Conservation (phyloP, 2,113 vertebrate genomes). For the Sterna hirundo region DNA sequence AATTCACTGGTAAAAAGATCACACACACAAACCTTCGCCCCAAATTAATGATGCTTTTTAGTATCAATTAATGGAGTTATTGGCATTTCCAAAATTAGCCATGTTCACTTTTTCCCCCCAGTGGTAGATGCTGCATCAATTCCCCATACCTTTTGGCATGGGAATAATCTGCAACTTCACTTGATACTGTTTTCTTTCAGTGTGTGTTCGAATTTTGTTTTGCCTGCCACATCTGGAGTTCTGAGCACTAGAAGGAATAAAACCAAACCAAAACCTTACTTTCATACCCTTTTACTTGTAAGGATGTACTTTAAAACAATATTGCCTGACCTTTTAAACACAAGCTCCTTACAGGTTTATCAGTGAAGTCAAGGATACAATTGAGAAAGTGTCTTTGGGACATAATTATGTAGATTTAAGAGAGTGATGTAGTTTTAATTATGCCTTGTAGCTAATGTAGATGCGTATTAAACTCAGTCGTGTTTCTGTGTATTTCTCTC, state of each 20-base stretch:
- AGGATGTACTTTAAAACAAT: conserved; percentile 13
- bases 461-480: conserved; percentile 50
- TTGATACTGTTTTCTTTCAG: background rate
- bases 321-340: conserved; percentile 24
- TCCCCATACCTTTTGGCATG: background rate
- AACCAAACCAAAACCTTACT: background rate
- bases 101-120: background rate
- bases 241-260: background rate
- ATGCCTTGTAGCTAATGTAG: conserved; percentile 56
- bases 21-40: background rate
- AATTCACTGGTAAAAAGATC: background rate
- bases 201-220: background rate
- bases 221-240: background rate
- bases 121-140: background rate
- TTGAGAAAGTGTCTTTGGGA: conserved; percentile 64
- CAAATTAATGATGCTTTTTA: background rate
- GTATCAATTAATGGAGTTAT: background rate
- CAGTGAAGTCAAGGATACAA: conserved; percentile 42
- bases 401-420: conserved; percentile 73
- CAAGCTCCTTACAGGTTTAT: conserved; percentile 26
- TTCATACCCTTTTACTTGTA: conserved; percentile 20
- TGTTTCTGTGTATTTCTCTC: conserved; percentile 48
- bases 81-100: background rate
- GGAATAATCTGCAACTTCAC: background rate
- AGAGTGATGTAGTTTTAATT: conserved; percentile 69